Percentiles rank a stretch among this genome's conserved stretches.
These are phyloP conservation scores for Maylandia zebra DNA, from an alignment of 2,113 vertebrate genomes.

Conservation along the genomic window DNA sequence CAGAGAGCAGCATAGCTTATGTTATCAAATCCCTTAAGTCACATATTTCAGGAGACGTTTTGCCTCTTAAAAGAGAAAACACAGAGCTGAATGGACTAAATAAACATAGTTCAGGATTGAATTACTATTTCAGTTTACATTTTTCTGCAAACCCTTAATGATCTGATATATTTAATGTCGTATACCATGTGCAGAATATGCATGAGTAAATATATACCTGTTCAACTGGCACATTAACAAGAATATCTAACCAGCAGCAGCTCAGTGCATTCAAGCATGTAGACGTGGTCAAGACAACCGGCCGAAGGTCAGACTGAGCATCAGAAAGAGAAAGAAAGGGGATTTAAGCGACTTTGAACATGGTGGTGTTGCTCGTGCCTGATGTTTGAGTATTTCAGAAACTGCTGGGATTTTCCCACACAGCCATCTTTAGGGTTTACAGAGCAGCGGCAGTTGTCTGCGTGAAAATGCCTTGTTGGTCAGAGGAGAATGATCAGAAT, in stretches of 20 bases:
- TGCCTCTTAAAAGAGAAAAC: background rate
- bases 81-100: background rate
- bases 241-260: background rate
- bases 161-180: background rate
- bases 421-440: background rate
- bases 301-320: background rate
- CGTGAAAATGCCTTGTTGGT: background rate
- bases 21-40: background rate
- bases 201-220: background rate
- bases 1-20: background rate
- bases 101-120: background rate
- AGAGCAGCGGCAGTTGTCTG: background rate
- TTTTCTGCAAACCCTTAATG: background rate
- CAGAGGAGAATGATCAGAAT: background rate
- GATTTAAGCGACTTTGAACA: background rate
- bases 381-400: background rate
- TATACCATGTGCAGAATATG: background rate
- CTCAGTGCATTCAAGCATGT: background rate
- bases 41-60: background rate
- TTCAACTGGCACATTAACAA: background rate
- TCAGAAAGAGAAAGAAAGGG: background rate
- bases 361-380: background rate
- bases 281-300: fast-evolving
- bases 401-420: background rate
- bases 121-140: background rate